Evolutionary conservation across 2,797 vertebrate species (phyloP).

Genomic region (Bucorvus abyssinicus): DNA sequence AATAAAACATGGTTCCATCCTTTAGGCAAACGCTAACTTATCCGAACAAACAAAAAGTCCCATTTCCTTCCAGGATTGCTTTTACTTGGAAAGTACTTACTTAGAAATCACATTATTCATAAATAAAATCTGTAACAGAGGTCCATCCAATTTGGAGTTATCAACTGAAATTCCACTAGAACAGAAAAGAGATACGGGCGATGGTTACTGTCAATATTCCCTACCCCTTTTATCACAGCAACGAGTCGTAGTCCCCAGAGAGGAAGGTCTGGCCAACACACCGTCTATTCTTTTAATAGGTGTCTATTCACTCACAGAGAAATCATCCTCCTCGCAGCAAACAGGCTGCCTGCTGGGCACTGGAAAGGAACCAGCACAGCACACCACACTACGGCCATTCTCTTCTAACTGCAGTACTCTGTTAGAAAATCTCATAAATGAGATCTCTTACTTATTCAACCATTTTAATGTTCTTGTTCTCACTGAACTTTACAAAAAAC

Average conservation of each 20-base stretch:
- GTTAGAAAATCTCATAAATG: not conserved
- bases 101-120: conserved; percentile 93
- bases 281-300: not conserved
- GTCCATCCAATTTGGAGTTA: conserved; percentile 86
- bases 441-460: not conserved
- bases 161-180: conserved; percentile 85
- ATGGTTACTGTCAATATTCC: not conserved
- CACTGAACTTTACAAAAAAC: not conserved
- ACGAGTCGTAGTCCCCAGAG: not conserved
- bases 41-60: not conserved
- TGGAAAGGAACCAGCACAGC: not conserved
- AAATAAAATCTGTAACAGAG: conserved; percentile 92
- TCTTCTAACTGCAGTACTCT: not conserved
- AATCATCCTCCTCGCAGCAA: not conserved
- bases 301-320: not conserved
- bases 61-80: not conserved
- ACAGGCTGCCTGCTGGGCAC: not conserved
- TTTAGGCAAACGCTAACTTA: not conserved
- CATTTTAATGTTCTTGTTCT: not conserved
- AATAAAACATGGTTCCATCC: not conserved
- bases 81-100: conserved; percentile 78
- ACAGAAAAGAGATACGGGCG: conserved; percentile 7
- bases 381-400: not conserved
- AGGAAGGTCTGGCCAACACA: not conserved
- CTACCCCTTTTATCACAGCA: not conserved